Base-by-base conservation (phyloP, 2,888 invertebrate genomes). In the Melinaea marsaeus region DNA sequence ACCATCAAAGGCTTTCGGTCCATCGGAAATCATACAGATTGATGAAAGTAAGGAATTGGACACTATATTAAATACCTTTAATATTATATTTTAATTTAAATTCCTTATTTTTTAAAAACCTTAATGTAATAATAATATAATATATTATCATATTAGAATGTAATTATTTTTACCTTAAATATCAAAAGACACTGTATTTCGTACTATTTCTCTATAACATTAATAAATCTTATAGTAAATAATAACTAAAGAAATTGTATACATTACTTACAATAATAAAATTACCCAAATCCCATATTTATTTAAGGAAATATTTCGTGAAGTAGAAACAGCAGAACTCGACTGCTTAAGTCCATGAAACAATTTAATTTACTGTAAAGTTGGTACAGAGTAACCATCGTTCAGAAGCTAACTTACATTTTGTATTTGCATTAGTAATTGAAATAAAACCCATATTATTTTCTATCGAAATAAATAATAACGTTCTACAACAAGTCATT, bases 241-340 rank as follows among this genome's bases (percentile, higher is more conserved):
- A 11, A n/a, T n/a, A n/a, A 46, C 9, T 46, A n/a, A 46, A 46
- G n/a, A n/a, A 4, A 22, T 51, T 22, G 9, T 7, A 22, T 2
- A 32, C 22, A 51, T n/a, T 51, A 51, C 32, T 32, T 51, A 32
- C 32, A 32, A 42, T 2, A 42, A 1, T 51, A 51, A 51, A 46
- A 51, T 51, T 32, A 32, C 7, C 32, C 51, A 22, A 22, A 32
- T 11, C 9, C 6, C 11, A 22, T 3, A 11, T 32, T 51, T 51
- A 7, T 51, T 32, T 3, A 6, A 51, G 7, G 51, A 51, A 51
- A 51, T 51, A 51, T 48, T 13, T 51, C 51, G 22, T 32, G 32
- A 51, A 51, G 32, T 32, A 51, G 51, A 51, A 51, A 32, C 51
- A 51, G 11, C 51, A 32, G 51, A 51, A n/a, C 51, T 51, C 51